Evolutionary conservation across 1,140 invertebrate species (phyloP).

Genomic region (Ceratina calcarata): DNA sequence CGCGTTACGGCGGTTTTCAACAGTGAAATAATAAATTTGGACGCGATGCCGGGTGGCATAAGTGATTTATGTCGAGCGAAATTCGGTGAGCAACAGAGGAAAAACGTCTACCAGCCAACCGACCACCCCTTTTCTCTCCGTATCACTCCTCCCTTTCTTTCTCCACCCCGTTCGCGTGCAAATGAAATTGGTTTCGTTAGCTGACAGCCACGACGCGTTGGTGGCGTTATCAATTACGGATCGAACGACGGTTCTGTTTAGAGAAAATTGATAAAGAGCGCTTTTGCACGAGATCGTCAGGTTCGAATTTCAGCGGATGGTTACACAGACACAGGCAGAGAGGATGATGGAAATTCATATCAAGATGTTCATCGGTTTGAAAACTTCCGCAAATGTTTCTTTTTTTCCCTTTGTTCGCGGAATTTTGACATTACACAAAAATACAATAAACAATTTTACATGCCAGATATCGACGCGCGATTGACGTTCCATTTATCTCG

Average conservation of each 20-base stretch:
- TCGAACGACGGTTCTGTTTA: not conserved
- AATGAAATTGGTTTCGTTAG: constrained; percentile 25
- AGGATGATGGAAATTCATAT: too few species aligned
- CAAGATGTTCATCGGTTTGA: too few species aligned
- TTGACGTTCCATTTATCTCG: too few species aligned
- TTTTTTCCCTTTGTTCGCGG: too few species aligned
- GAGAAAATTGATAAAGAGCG: not conserved
- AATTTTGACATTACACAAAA: too few species aligned
- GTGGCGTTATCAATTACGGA: constrained; percentile 11
- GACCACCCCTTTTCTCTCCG: not conserved
- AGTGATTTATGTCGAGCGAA: constrained; percentile 21
- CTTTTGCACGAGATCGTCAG: not conserved
- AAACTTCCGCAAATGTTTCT: too few species aligned
- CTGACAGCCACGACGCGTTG: not conserved
- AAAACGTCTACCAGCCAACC: not conserved
- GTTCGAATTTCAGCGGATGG: not conserved
- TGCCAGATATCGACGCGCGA: too few species aligned
- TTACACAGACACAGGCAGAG: too few species aligned
- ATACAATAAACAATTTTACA: too few species aligned
- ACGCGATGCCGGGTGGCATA: not conserved
- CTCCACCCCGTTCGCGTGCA: not conserved
- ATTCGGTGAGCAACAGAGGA: not conserved
- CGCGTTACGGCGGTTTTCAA: not conserved
- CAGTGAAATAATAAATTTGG: constrained; percentile 21
- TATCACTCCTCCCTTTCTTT: not conserved